phyloP scores from a whole-genome alignment of 37 sponge, comb jelly and placozoan genomes.

The Halichondria panicea region DNA sequence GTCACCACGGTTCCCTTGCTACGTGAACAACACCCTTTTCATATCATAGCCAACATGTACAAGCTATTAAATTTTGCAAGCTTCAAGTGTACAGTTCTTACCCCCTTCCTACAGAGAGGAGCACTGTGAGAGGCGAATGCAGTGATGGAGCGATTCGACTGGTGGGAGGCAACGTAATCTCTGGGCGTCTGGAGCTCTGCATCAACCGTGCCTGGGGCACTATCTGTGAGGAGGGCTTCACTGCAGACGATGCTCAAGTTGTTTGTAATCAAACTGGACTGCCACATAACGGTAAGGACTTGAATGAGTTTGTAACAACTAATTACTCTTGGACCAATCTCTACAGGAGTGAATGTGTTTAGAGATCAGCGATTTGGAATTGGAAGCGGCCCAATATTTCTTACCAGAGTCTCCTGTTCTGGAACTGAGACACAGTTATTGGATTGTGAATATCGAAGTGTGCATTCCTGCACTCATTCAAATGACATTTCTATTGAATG shows the following conservation, averaged over 20 bases:
- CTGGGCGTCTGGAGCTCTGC: neutral
- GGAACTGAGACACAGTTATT: neutral
- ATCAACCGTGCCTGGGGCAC: conserved; percentile 4
- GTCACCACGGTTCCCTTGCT: too few relatives aligned
- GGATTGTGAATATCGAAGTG: neutral
- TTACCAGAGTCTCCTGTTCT: neutral
- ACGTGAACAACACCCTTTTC: too few relatives aligned
- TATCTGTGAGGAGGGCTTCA: neutral
- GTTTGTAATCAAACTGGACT: neutral
- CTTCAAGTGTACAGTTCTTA: too few relatives aligned
- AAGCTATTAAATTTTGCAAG: too few relatives aligned
- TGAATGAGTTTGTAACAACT: too few relatives aligned
- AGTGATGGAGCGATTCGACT: too few relatives aligned
- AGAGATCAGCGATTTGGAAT: neutral
- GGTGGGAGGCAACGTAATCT: too few relatives aligned
- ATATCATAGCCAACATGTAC: too few relatives aligned
- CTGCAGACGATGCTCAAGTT: neutral
- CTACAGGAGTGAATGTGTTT: too few relatives aligned
- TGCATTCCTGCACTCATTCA: conserved; percentile 7
- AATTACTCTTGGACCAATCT: too few relatives aligned
- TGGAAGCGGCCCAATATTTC: neutral
- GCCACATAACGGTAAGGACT: neutral
- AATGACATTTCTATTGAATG: conserved; percentile 15
- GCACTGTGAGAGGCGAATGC: too few relatives aligned
- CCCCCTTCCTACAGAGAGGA: too few relatives aligned